Base-by-base conservation (phyloP, 2,888 invertebrate genomes). In the Hypena proboscidalis region DNA sequence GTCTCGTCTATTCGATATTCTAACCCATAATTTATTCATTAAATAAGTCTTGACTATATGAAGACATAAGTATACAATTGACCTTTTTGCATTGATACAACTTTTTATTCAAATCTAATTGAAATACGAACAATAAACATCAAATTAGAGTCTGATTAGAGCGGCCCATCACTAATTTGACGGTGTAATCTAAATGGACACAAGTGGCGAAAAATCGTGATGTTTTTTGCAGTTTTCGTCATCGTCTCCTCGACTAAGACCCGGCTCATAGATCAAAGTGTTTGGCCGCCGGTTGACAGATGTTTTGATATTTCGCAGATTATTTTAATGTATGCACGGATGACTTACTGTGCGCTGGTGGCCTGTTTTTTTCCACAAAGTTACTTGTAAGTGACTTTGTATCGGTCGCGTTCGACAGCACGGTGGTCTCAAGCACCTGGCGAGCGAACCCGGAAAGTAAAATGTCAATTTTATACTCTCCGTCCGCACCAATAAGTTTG, bases 371-470 rank as follows among this genome's bases (percentile, higher is more conserved):
- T 58, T 52, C 38, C 69, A 72, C 85, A 86, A 87, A 80, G 85
- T 87, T 77, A 86, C 76, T 82, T 80, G 82, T 84, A 84, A 82
- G 85, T 89, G 81, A 89, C 87, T 83, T 88, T 87, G 86, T 65
- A 56, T 70, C 80, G 85, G 79, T 76, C 83, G 80, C 70, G 58
- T 41, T 57, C 58, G 43, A 43, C 45, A 50, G 45, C 69, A 63
- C 67, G 85, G 86, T 85, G 87, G 85, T 84, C 85, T 71, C 61
- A 34, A 46, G 67, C 79, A 76, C 74, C 77, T 76, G 76, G 77
- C 76, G 67, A 57, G 45, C 70, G 75, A 77, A 82, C 79, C 80
- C 83, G 83, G 82, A 83, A 81, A 80, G 73, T 80, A 58, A 80
- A 85, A 84, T 84, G 83, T 80, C 84, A 84, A 73, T 78, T 77